Base-by-base conservation (phyloP, 2,113 vertebrate genomes). In the Phalacrocorax brasilianus region DNA sequence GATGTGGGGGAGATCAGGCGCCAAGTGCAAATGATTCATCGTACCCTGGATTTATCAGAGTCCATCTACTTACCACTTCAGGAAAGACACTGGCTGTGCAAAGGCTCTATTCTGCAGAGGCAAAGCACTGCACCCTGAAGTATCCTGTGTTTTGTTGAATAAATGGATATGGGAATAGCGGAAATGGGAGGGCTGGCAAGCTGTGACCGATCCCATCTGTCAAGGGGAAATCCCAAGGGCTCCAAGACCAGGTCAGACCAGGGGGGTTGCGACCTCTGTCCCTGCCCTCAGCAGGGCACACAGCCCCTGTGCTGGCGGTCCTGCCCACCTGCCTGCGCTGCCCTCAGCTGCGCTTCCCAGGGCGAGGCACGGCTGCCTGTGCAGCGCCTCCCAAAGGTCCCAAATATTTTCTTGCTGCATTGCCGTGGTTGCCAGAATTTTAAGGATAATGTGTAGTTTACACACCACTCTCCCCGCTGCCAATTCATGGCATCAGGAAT, bases 321-420 rank as follows among this genome's bases (percentile, higher is more conserved):
- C 73, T 58, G 42, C 49, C 27, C 2, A 1, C 14, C 45, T 21
- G 35, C 40, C 55, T 0, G 0, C 33, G 1, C 44, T 44, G 76
- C 40, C 61, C 63, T 66, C 71, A 65, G 75, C 67, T 63, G n/a
- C 68, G 66, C 15, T 88, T 50, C 40, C 19, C 35, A 77, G 22
- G 0, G 0, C 0, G 0, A 74, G 76, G 63, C 56, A 42, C 44
- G 38, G 66, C 61, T 88, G 63, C 74, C 65, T 38, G 28, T 3
- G 0, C 81, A 82, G 27, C 61, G 74, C 23, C 23, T 89, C 62
- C 44, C 71, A 70, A 68, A 91, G 49, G 30, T 65, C 63, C 63
- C 76, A 92, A 80, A 58, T 86, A 80, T 62, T 71, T 86, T 66
- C 67, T 45, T 50, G 42, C 63, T 86, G 24, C 55, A 63, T 55